Conservation (phyloP, 1,140 invertebrate species). For the Conopomorpha cramerella region DNA sequence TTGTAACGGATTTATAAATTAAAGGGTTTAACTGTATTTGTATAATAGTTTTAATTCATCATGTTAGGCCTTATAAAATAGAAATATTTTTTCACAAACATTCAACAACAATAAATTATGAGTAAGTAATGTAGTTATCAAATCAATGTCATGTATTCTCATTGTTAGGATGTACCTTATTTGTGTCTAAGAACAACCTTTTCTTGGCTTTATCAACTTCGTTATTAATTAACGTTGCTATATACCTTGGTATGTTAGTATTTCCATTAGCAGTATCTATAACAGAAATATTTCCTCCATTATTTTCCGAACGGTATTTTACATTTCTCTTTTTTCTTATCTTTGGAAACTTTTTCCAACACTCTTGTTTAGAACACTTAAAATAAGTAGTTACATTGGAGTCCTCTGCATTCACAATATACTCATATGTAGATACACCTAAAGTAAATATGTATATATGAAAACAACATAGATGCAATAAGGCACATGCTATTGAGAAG, state of each 20-base stretch:
- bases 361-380: conserved; percentile 5
- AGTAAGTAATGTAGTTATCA: no score
- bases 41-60: no score
- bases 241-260: conserved; percentile 20
- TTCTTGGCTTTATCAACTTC: conserved; percentile 34
- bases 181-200: conserved; percentile 25
- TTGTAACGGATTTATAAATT: no score
- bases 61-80: no score
- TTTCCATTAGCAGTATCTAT: conserved; percentile 10
- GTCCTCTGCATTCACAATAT: conserved; percentile 57
- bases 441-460: conserved; percentile 85
- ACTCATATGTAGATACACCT: conserved; percentile 90
- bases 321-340: conserved; percentile 4
- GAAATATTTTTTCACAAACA: no score
- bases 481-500: conserved; percentile 74
- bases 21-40: no score
- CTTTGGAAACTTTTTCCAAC: conserved; percentile 9
- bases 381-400: conserved; percentile 1
- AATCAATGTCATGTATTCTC: no score
- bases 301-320: conserved; percentile 3
- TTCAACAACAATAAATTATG: no score
- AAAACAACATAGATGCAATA: conserved; percentile 88
- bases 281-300: no score
- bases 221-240: conserved; percentile 26
- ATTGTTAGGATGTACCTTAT: conserved; percentile 35